Percentiles rank a stretch among this genome's conserved stretches.
These are phyloP conservation scores for Spinibarbus caldwelli DNA, from an alignment of 2,797 vertebrate species.

Conservation along the genomic window DNA sequence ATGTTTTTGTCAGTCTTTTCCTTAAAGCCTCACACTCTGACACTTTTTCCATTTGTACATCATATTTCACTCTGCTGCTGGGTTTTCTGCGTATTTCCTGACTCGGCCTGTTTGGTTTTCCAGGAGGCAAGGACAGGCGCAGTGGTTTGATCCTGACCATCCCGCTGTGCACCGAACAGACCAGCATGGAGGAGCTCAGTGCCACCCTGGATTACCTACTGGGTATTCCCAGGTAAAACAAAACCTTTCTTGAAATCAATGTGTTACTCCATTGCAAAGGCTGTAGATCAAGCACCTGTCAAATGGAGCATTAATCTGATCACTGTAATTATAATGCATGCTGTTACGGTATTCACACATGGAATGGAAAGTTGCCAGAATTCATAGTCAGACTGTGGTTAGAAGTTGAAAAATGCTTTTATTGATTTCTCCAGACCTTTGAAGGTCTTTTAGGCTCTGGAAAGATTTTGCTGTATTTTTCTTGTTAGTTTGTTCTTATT, in stretches of 20 bases:
- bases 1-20: neutral
- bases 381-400: constrained; percentile 36
- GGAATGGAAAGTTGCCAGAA: constrained; percentile 9
- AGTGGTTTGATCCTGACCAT: constrained; percentile 98
- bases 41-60: constrained; percentile 21
- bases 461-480: constrained; percentile 24
- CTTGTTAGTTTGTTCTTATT: neutral
- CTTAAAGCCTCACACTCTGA: constrained; percentile 2
- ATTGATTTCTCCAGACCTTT: constrained; percentile 48
- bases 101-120: constrained; percentile 45
- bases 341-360: constrained; percentile 5
- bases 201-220: constrained; percentile 96
- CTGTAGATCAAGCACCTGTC: constrained; percentile 1
- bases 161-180: constrained; percentile 96
- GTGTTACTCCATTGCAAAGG: neutral
- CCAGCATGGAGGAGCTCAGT: constrained; percentile 97
- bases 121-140: constrained; percentile 96
- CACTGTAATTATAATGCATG: constrained; percentile 22
- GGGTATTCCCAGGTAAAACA: constrained; percentile 91
- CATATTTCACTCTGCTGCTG: constrained; percentile 4
- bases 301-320: constrained; percentile 18
- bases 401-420: neutral
- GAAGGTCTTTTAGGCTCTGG: constrained; percentile 36
- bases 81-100: neutral
- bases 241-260: neutral